Evolutionary conservation across 1,140 invertebrate genomes (phyloP), one percentile per base, ranked within the genome.

Genomic region (Probaryconus sp.): DNA sequence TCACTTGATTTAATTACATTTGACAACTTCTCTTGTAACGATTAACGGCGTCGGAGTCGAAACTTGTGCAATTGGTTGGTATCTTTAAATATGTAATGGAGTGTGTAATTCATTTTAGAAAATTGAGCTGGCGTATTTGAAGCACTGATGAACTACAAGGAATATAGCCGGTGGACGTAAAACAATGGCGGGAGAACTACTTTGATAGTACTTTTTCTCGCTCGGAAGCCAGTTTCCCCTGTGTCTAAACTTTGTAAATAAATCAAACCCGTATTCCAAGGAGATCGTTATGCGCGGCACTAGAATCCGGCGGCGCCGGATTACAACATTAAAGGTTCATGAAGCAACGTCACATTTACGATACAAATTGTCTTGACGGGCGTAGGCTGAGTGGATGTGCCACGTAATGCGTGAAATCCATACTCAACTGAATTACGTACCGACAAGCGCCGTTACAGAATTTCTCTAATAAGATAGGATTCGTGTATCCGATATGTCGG

Each of bases 141-240:
- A 20, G 28, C 9, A 30, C 40, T 60, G 38, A 69, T 53, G 48
- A 69, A 69, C 47, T 42, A 50, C 24, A 28, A 16, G n/a, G 17
- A 53, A 20, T 10, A 14, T 30, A 17, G 26, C 33, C 51, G 30
- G 40, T 48, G 48, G 38, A 61, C 48, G 45, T 70, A 60, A 70
- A 70, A 70, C 67, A 70, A 70, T 61, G 56, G n/a, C n/a, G n/a
- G 60, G 55, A 53, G 65, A 69, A 60, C 33, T 61, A 40, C 48
- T 61, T 37, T 43, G 48, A 53, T 70, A n/a, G n/a, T n/a, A 70
- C 67, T 70, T 70, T 60, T 70, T 24, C 55, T 28, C 9, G 50
- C 51, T 67, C 43, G 26, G 30, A 60, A 60, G 17, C 53, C 45
- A 42, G 45, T 51, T 35, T 48, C 53, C 42, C 37, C 6, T 10